These are phyloP conservation scores for Caenorhabditis brenneri DNA, from an alignment of 1,140 invertebrate genomes.

Conservation along the genomic window DNA sequence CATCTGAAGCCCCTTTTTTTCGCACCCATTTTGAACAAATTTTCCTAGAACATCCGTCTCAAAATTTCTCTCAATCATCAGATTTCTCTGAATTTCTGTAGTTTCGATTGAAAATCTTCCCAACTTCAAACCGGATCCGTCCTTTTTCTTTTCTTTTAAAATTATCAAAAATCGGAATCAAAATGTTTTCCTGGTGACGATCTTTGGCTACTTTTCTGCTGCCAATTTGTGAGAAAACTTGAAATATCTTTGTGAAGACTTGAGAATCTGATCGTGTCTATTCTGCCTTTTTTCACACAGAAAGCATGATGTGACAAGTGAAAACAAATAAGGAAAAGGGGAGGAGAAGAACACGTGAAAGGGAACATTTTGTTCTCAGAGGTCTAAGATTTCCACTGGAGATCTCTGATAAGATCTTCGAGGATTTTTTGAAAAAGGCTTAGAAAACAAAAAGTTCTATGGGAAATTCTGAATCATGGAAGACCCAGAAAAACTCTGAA, in stretches of 20 bases:
- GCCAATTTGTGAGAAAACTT: neutral
- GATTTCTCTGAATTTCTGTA: too few species aligned
- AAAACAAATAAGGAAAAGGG: too few species aligned
- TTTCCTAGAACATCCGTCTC: too few species aligned
- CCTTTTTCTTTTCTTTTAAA: neutral
- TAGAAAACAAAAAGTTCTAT: too few species aligned
- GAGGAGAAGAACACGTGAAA: too few species aligned
- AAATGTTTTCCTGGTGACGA: neutral
- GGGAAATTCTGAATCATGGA: too few species aligned
- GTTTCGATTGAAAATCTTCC: neutral
- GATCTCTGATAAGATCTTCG: neutral
- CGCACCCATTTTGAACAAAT: too few species aligned
- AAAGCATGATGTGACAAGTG: neutral
- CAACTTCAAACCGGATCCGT: neutral
- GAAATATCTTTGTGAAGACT: neutral
- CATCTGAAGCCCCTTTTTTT: too few species aligned
- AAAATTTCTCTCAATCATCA: too few species aligned
- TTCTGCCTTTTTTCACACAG: neutral
- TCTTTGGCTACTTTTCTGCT: neutral
- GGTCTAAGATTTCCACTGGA: neutral
- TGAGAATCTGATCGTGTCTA: neutral
- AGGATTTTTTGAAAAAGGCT: too few species aligned
- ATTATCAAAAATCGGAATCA: neutral
- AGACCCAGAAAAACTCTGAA: too few species aligned
- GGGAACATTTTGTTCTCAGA: neutral